Percentiles rank a stretch among this genome's conserved stretches.
Conservation (phyloP, 2,888 invertebrate genomes). For the Andricus quercusramuli region DNA sequence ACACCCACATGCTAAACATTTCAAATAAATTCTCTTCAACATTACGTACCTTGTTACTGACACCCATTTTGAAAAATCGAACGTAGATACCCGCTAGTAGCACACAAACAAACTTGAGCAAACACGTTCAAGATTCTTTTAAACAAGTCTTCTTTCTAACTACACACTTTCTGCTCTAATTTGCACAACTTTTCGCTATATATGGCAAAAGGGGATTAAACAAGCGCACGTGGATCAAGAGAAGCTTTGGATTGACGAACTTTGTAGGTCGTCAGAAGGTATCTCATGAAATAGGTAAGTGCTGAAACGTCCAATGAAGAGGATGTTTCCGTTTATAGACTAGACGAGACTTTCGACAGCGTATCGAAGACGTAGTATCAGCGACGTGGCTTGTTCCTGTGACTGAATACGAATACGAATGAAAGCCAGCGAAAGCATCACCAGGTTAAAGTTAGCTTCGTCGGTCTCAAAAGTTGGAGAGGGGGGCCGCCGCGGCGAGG, state of each 20-base stretch:
- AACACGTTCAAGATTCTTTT: not conserved
- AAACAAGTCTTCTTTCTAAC: not conserved
- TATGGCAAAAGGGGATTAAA: not conserved
- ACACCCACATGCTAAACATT: not conserved
- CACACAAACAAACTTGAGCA: not conserved
- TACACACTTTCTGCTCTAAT: not conserved
- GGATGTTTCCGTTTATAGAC: not conserved
- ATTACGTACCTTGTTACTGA: constrained; percentile 64
- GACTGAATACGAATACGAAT: constrained; percentile 8
- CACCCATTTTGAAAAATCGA: constrained; percentile 58
- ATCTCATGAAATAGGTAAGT: not conserved
- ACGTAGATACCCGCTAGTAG: constrained; percentile 3
- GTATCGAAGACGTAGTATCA: not conserved
- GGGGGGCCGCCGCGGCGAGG: not conserved
- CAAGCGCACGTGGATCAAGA: not conserved
- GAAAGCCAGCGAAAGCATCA: constrained; percentile 29
- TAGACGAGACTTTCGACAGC: not conserved
- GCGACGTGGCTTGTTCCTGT: constrained; percentile 9
- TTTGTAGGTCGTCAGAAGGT: not conserved
- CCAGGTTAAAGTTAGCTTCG: constrained; percentile 25
- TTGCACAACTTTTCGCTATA: not conserved
- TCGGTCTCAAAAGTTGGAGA: not conserved
- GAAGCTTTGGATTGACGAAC: not conserved
- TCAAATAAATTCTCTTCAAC: not conserved
- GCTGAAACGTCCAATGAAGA: not conserved